A percentile compares a stretch with the other conserved stretches of the same genome.
Conservation (phyloP, 2,888 invertebrate genomes). For the Ganaspis brasiliensis region DNA sequence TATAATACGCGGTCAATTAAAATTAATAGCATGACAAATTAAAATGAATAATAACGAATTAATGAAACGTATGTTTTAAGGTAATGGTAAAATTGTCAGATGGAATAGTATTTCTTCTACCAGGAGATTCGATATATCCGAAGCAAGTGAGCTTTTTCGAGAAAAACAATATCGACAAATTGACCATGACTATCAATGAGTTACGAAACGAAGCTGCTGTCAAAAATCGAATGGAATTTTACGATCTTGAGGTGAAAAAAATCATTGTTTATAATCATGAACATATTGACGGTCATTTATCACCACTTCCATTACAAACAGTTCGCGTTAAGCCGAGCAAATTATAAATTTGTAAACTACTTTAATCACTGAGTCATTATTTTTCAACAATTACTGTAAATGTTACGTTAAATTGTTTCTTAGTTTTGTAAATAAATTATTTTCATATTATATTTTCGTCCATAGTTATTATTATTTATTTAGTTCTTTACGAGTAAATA, state of each 20-base stretch:
- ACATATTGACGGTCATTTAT: slow-evolving; percentile 57
- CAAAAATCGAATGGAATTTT: slow-evolving; percentile 67
- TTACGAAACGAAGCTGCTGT: slow-evolving; percentile 64
- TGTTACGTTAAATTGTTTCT: not conserved
- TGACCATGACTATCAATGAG: slow-evolving; percentile 65
- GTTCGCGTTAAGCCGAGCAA: not conserved
- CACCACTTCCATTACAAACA: slow-evolving; percentile 47
- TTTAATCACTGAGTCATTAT: not conserved
- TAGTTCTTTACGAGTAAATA: too few species aligned
- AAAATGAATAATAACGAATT: too few species aligned
- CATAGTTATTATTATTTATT: too few species aligned
- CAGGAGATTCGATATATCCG: slow-evolving; percentile 82
- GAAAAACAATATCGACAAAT: slow-evolving; percentile 63
- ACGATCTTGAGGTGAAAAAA: slow-evolving; percentile 55
- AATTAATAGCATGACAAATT: too few species aligned
- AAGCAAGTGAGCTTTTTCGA: slow-evolving; percentile 60
- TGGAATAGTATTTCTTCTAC: slow-evolving; percentile 83
- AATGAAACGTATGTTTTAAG: slow-evolving; percentile 79
- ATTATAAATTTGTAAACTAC: not conserved
- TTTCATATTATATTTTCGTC: not conserved
- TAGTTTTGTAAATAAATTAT: slow-evolving; percentile 11
- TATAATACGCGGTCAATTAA: too few species aligned
- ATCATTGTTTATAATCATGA: slow-evolving; percentile 62
- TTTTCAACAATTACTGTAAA: not conserved
- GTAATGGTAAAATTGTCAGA: slow-evolving; percentile 83